phyloP scores from a whole-genome alignment of 2,797 vertebrate species.

The Hephaestus fuliginosus region DNA sequence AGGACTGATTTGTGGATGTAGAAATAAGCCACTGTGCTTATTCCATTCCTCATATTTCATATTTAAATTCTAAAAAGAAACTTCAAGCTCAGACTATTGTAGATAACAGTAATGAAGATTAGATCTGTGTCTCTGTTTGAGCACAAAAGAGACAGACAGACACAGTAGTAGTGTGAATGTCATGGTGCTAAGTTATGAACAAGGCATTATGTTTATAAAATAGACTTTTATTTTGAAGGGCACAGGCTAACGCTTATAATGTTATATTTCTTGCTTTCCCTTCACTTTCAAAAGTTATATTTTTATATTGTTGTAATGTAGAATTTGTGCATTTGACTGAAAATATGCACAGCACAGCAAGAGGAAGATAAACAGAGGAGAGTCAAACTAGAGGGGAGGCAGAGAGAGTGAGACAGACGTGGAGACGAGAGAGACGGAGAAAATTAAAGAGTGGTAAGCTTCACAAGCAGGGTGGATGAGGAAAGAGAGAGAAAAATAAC shows the following conservation, averaged over 20 bases:
- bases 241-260: no score
- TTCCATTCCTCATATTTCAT: background rate
- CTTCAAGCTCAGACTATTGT: background rate
- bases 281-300: no score
- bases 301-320: background rate
- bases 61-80: background rate
- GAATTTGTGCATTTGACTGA: background rate
- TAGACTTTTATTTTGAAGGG: no score
- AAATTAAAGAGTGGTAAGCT: conserved; percentile 61
- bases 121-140: background rate
- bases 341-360: background rate
- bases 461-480: conserved; percentile 50
- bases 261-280: no score
- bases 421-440: conserved; percentile 13
- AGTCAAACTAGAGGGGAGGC: background rate
- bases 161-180: background rate
- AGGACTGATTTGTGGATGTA: background rate
- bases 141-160: background rate
- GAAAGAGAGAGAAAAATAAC: conserved; percentile 40
- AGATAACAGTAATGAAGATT: background rate
- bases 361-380: background rate
- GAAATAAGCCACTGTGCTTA: background rate
- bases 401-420: background rate
- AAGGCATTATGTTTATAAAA: no score
- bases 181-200: background rate